These are phyloP conservation scores for Macaria liturata DNA, from an alignment of 2,888 invertebrate species.

Conservation along the genomic window DNA sequence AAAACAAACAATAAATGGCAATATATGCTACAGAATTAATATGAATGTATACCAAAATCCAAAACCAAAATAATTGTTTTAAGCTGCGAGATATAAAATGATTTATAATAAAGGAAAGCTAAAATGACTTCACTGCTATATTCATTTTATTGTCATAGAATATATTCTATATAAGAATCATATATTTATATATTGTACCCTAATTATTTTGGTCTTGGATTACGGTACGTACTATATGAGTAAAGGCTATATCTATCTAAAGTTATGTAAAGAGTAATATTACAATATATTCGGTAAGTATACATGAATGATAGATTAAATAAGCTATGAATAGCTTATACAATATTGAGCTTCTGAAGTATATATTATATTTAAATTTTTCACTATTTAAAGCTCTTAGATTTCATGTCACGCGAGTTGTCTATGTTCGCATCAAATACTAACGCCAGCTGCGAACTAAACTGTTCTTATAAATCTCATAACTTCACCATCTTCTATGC, in stretches of 20 bases:
- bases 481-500: conserved; percentile 21
- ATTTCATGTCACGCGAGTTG: conserved; percentile 75
- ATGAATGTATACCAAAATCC: conserved; percentile 53
- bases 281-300: conserved; percentile 59
- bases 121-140: conserved; percentile 36
- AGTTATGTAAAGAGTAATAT: conserved; percentile 45
- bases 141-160: conserved; percentile 52
- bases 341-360: conserved; percentile 80
- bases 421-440: conserved; percentile 66
- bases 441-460: conserved; percentile 50
- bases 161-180: conserved; percentile 34
- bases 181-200: conserved; percentile 29
- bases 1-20: conserved; percentile 39
- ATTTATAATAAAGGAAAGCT: conserved; percentile 17
- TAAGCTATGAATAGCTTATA: conserved; percentile 79
- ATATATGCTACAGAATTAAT: neutral
- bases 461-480: conserved; percentile 22
- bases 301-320: conserved; percentile 69
- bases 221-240: conserved; percentile 39
- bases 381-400: conserved; percentile 84
- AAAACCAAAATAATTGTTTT: conserved; percentile 55
- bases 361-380: conserved; percentile 74
- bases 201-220: conserved; percentile 65
- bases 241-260: conserved; percentile 43
- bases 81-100: conserved; percentile 17